Base-by-base conservation (phyloP, 2,113 vertebrate genomes). In the Onychostoma macrolepis region DNA sequence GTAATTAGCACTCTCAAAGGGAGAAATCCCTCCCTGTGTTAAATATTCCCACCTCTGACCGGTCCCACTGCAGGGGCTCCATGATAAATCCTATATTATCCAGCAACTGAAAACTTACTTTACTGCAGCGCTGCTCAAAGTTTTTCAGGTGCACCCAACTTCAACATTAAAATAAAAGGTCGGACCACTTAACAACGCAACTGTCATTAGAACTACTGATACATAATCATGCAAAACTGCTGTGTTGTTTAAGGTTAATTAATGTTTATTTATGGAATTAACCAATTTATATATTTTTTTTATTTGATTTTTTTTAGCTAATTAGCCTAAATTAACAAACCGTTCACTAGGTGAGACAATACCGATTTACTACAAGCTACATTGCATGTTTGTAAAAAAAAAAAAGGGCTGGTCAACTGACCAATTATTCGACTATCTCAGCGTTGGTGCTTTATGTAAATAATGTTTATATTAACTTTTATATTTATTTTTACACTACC, bases 1-100 rank as follows among this genome's bases (percentile, higher is more conserved):
- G 89, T 87, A 90, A 90, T 89, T 86, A 89, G 89, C 89, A 80
- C 84, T 86, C 84, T 65, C 84, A 69, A 76, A 88, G 43, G 67
- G 78, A 72, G 86, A 63, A 87, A 87, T 86, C 80, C 30, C 86
- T 81, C 86, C 83, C 45, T 19, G 45, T 65, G 79, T 81, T 75
- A 63, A 72, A 65, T 58, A 65, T 80, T 63, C 41, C 72, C 72
- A 84, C 80, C 41, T 87, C 50, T 75, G n/a, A 38, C 76, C 45
- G 8, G 67, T 87, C n/a, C 65, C 58, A 71, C 77, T 50, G 75
- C 50, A 33, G 78, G 77, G 38, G 19, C 43, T 15, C 6, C 36
- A 61, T 81, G 56, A 74, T 58, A 69, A 87, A 58, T 79, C 45
- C 48, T 56, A 36, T 50, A 53, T 79, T 61, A 26, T 21, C 28